These are phyloP conservation scores for Drosophila recens DNA, from an alignment of 2,888 invertebrate genomes.

Conservation along the genomic window DNA sequence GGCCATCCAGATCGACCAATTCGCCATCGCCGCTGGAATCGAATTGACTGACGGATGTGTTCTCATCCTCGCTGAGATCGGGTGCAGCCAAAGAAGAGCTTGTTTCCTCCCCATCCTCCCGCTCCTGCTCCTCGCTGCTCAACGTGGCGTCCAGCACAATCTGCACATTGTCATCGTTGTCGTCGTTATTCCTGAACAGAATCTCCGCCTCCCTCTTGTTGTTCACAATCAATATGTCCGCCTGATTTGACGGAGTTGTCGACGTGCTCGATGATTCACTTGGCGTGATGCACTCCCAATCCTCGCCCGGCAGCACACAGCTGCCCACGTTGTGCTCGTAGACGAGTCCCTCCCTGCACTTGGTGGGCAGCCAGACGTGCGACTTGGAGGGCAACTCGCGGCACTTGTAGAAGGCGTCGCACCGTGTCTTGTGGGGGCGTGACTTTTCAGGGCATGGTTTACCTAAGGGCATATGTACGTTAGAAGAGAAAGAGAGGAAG, in stretches of 20 bases:
- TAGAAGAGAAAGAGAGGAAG: neutral
- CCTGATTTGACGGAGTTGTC: constrained; percentile 9
- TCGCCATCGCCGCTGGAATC: constrained; percentile 84
- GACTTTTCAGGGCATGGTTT: constrained; percentile 84
- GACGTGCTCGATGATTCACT: constrained; percentile 51
- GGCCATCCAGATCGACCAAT: constrained; percentile 69
- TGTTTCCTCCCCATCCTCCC: constrained; percentile 17
- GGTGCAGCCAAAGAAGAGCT: neutral
- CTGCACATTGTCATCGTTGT: constrained; percentile 75
- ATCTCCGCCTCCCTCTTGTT: constrained; percentile 61
- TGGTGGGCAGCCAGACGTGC: constrained; percentile 84
- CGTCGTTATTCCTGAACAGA: constrained; percentile 40
- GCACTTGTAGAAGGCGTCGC: constrained; percentile 84
- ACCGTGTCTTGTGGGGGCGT: constrained; percentile 83
- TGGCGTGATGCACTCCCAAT: constrained; percentile 84
- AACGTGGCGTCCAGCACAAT: constrained; percentile 59
- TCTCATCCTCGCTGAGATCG: constrained; percentile 39
- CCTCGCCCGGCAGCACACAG: constrained; percentile 85
- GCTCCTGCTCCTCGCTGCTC: constrained; percentile 69
- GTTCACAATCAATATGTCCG: constrained; percentile 63
- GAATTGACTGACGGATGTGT: constrained; percentile 48
- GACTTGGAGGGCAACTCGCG: constrained; percentile 75
- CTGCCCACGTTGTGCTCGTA: constrained; percentile 83
- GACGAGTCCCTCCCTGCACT: constrained; percentile 83
- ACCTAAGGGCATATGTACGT: constrained; percentile 60